Base-by-base conservation (phyloP, 2,113 vertebrate species). In the Trichechus manatus region DNA sequence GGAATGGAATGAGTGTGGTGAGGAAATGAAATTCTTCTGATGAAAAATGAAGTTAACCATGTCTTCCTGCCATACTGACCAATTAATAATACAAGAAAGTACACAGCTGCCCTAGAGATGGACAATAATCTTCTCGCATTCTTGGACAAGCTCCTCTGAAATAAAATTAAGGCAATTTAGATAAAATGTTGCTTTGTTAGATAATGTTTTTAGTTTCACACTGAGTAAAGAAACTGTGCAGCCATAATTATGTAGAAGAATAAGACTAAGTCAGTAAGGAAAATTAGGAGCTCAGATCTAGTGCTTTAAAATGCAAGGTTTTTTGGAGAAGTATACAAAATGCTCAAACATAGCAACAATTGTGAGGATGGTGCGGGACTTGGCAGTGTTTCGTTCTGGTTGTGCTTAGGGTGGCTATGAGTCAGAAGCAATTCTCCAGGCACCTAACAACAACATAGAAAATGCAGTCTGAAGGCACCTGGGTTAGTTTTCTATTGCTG, bases 161-260 rank as follows among this genome's bases (percentile, higher is more conserved):
- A 90, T 66, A 83, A 97, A 94, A 82, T 7, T 39, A 82, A 83
- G 75, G 42, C 56, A 97, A 70, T 70, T 44, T 92, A 68, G 19
- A 87, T 87, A 42, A 77, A 74, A 64, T 56, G 66, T 66, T n/a
- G 20, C 50, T 88, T 94, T 82, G 25, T 81, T 84, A 68, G 39
- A 33, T 25, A 82, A 19, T 70, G 27, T 39, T 95, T 87, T 88
- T 86, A 79, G n/a, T 79, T 94, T 89, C 33, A 64, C 72, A 75
- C 4, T 91, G 87, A 94, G 79, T 47, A 47, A 91, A 87, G 44
- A 56, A 95, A 75, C 11, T 20, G 9, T n/a, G 31, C 13, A 84
- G 61, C 36, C 15, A n/a, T 86, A 82, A 70, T 85, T 92, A 66
- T 6, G 13, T 31, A 27, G 50, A 88, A 72, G 22, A 84, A 47